phyloP scores from a whole-genome alignment of 2,113 vertebrate species.

The Atrichornis clamosus region DNA sequence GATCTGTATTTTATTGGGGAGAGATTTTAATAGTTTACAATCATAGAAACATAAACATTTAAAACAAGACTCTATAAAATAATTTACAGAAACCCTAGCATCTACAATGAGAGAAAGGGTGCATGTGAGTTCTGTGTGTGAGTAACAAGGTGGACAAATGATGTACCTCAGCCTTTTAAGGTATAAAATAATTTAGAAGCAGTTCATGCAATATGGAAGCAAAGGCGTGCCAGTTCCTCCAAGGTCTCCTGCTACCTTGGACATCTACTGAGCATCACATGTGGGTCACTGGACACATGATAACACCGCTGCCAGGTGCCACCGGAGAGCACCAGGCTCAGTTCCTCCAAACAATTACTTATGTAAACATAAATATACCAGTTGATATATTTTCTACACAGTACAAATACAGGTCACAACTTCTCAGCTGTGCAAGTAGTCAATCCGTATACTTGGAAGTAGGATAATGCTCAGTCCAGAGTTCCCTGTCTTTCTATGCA shows the following conservation, averaged over 20 bases:
- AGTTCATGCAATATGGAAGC: slow-evolving; percentile 86
- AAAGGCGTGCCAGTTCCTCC: slow-evolving; percentile 59
- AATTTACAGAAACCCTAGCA: slow-evolving; percentile 89
- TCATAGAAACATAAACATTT: slow-evolving; percentile 85
- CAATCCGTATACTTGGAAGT: slow-evolving; percentile 79
- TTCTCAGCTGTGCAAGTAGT: slow-evolving; percentile 82
- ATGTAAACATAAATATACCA: slow-evolving; percentile 86
- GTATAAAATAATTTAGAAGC: slow-evolving; percentile 84
- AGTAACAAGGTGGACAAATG: slow-evolving; percentile 55
- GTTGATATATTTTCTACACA: slow-evolving; percentile 82
- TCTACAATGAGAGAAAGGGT: slow-evolving; percentile 66
- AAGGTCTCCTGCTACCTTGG: slow-evolving; percentile 54
- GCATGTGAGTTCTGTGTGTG: slow-evolving; percentile 60
- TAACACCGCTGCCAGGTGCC: slow-evolving; percentile 20
- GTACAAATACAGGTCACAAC: slow-evolving; percentile 80
- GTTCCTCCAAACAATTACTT: slow-evolving; percentile 62
- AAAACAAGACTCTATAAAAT: slow-evolving; percentile 90
- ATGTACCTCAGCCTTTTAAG: slow-evolving; percentile 65
- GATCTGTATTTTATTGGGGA: slow-evolving; percentile 74
- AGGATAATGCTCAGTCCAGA: slow-evolving; percentile 74
- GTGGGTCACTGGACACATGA: slow-evolving; percentile 30
- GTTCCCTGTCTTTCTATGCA: slow-evolving; percentile 75
- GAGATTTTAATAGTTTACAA: slow-evolving; percentile 83
- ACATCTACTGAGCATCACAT: slow-evolving; percentile 66
- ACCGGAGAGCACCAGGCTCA: slow-evolving; percentile 14